Evolutionary conservation across 2,797 vertebrate species (phyloP).

Genomic region (Octomys mimax): DNA sequence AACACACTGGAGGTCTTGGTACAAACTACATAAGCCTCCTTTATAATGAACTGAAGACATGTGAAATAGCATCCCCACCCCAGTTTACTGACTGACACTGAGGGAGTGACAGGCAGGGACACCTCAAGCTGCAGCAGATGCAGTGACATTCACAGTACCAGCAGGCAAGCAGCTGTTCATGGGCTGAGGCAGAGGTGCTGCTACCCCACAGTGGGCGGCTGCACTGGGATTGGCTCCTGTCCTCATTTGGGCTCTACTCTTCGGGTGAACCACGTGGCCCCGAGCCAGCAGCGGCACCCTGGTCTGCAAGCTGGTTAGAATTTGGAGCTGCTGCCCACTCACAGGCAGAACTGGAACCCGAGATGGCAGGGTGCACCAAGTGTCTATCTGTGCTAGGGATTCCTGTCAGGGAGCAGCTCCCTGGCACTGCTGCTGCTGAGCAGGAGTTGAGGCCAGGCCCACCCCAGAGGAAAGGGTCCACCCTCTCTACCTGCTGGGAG

Average conservation of each 20-base stretch:
- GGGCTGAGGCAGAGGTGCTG: neutral
- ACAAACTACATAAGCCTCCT: neutral
- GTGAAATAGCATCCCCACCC: neutral
- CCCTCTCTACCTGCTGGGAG: too few relatives aligned
- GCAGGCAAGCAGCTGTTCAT: neutral
- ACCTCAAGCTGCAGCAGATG: too few relatives aligned
- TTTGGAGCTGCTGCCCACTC: neutral
- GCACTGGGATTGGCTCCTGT: too few relatives aligned
- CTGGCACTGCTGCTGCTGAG: too few relatives aligned
- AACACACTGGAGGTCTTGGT: neutral
- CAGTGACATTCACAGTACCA: neutral
- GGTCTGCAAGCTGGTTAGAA: neutral
- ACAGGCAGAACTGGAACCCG: neutral
- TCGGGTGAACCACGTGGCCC: neutral
- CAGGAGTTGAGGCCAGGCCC: neutral
- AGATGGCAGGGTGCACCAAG: neutral
- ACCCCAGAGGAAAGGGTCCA: neutral
- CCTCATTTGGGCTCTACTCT: too few relatives aligned
- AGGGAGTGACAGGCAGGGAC: neutral
- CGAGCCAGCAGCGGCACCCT: neutral
- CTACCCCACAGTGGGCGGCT: accelerated
- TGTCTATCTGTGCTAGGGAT: neutral
- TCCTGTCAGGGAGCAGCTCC: neutral
- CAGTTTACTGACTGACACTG: neutral
- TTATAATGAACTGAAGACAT: neutral